Evolutionary conservation across 2,888 invertebrate genomes (phyloP).

Genomic region (Leucophenga maculata): DNA sequence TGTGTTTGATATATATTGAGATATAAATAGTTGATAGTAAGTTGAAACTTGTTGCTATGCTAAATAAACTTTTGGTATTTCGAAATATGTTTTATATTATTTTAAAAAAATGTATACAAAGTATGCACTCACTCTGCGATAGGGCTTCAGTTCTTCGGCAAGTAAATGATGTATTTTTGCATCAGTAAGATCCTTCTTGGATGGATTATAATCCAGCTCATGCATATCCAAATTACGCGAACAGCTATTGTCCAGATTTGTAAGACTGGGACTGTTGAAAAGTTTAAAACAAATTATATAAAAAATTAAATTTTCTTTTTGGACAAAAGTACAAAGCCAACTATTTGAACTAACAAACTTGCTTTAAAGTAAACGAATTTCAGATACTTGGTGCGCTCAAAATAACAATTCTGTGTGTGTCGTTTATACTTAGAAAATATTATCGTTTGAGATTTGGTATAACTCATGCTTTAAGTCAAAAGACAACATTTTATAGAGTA

Average conservation of each 20-base stretch:
- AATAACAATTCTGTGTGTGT: not conserved
- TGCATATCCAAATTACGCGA: conserved; percentile 95
- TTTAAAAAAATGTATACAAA: no score
- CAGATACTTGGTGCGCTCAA: conserved; percentile 51
- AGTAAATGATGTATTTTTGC: conserved; percentile 94
- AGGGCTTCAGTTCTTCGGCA: conserved; percentile 90
- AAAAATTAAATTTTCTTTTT: not conserved
- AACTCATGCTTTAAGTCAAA: no score
- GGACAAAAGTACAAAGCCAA: not conserved
- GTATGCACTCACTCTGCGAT: conserved; percentile 81
- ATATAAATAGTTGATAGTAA: not conserved
- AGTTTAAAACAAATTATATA: not conserved
- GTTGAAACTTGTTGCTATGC: not conserved
- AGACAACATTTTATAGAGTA: no score
- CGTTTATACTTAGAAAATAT: conserved; percentile 15
- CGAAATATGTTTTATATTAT: not conserved
- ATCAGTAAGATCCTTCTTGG: conserved; percentile 92
- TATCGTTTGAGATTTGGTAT: no score
- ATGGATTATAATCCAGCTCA: conserved; percentile 92
- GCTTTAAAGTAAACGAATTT: conserved; percentile 69
- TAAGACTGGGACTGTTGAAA: conserved; percentile 81
- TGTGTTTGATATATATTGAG: not conserved
- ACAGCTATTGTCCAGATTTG: conserved; percentile 84
- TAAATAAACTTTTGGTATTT: not conserved
- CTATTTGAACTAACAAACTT: conserved; percentile 32